Evolutionary conservation across 2,113 vertebrate genomes (phyloP).

Genomic region (Menura novaehollandiae): DNA sequence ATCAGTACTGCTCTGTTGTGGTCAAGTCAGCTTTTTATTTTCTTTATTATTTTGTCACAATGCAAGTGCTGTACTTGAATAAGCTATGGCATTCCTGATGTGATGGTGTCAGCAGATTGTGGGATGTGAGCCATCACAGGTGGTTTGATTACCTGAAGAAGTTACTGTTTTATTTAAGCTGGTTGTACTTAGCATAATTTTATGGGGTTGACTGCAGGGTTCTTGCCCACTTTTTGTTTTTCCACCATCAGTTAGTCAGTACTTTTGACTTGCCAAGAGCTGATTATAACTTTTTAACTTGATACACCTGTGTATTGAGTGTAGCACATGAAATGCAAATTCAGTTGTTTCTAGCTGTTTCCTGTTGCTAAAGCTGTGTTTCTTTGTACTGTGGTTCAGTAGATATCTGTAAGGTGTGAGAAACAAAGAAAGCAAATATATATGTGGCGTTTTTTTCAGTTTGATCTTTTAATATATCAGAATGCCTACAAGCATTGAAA

Average conservation of each 20-base stretch:
- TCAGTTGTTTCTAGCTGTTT: neutral
- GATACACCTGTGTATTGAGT: neutral
- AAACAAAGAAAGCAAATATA: neutral
- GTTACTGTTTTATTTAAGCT: neutral
- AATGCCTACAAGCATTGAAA: neutral
- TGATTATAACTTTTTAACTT: neutral
- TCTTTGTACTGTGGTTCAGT: neutral
- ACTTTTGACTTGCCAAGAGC: neutral
- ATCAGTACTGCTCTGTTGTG: neutral
- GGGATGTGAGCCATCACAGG: neutral
- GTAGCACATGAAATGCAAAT: neutral
- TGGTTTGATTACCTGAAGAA: neutral
- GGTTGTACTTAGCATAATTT: neutral
- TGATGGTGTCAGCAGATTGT: neutral
- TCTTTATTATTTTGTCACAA: neutral
- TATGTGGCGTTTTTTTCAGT: rapidly evolving
- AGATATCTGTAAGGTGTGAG: neutral
- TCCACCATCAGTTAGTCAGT: neutral
- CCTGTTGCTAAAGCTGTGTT: neutral
- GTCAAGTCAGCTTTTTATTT: neutral
- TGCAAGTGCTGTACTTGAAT: neutral
- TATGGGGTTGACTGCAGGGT: neutral
- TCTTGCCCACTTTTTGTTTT: neutral
- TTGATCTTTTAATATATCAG: neutral
- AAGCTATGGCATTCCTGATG: neutral